Evolutionary conservation across 2,797 vertebrate species (phyloP), one percentile per base, ranked within the genome.

Genomic region (Buphagus erythrorhynchus): DNA sequence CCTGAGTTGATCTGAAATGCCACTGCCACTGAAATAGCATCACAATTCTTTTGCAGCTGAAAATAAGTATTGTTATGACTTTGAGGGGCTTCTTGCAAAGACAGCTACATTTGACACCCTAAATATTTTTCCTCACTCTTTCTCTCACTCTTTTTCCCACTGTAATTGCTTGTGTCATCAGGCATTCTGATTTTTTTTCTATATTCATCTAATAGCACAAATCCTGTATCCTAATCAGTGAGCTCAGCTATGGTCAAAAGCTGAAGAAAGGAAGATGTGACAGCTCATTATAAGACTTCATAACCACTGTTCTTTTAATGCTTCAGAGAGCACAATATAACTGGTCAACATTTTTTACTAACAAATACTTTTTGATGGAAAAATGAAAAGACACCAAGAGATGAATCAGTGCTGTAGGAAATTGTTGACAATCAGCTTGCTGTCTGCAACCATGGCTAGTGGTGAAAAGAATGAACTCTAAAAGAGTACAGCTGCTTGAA

Each of bases 341-440:
- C 42, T 40, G 67, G 59, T 71, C 83, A 88, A 78, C 48, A 48
- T 73, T 86, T 91, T 88, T 81, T 42, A 55, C 63, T 84, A 45
- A 59, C 9, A 76, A 92, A 82, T 90, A 74, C 17, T 67, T 77
- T 86, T 76, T 91, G 55, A 85, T 85, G 29, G 51, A 77, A 85
- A 91, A 95, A 79, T 43, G 16, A 87, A 87, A 91, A 91, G 75
- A 43, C 31, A 54, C 31, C 2, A 6, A 86, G 57, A 86, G 57
- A 88, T 88, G 22, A 95, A 93, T 77, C 87, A 46, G 22, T 90
- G 89, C 82, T 21, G 15, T 38, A 62, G 22, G n/a, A 96, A 86
- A 71, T 68, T 77, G 57, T 65, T 80, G 82, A 77, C 48, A 80
- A 74, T 85, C 72, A 83, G 6, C 42, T 65, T 42, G 24, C 69